These are phyloP conservation scores for Oxyruncus cristatus DNA, from an alignment of 2,113 vertebrate genomes.

Conservation along the genomic window DNA sequence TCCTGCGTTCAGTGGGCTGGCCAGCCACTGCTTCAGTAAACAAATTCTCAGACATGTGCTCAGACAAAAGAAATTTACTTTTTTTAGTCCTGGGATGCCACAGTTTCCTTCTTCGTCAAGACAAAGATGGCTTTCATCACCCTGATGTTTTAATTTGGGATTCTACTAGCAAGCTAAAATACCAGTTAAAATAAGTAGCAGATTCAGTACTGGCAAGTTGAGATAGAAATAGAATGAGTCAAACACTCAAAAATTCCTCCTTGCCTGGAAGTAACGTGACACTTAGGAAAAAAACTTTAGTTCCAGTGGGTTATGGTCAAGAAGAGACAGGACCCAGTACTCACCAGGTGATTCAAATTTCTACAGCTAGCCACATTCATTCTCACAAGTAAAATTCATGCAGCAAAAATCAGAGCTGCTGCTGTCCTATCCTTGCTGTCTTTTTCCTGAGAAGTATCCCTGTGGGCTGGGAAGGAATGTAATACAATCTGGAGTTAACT, in stretches of 20 bases:
- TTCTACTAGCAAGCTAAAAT: not conserved
- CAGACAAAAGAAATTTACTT: slow-evolving; percentile 26
- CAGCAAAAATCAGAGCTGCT: not conserved
- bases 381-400: not conserved
- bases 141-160: not conserved
- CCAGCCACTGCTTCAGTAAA: not conserved
- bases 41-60: slow-evolving; percentile 4
- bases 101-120: not conserved
- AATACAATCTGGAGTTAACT: accelerated
- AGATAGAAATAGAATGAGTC: not conserved
- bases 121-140: not conserved
- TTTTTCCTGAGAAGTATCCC: not conserved
- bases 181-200: not conserved
- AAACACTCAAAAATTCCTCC: not conserved
- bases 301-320: accelerated
- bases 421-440: no score
- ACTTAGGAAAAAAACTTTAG: not conserved
- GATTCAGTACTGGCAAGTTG: not conserved
- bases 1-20: not conserved
- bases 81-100: not conserved
- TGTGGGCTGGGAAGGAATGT: not conserved
- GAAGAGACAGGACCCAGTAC: not conserved
- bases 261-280: not conserved
- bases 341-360: not conserved
- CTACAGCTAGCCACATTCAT: not conserved